Evolutionary conservation across 1,140 invertebrate species (phyloP).

Genomic region (Drosophila subobscura): DNA sequence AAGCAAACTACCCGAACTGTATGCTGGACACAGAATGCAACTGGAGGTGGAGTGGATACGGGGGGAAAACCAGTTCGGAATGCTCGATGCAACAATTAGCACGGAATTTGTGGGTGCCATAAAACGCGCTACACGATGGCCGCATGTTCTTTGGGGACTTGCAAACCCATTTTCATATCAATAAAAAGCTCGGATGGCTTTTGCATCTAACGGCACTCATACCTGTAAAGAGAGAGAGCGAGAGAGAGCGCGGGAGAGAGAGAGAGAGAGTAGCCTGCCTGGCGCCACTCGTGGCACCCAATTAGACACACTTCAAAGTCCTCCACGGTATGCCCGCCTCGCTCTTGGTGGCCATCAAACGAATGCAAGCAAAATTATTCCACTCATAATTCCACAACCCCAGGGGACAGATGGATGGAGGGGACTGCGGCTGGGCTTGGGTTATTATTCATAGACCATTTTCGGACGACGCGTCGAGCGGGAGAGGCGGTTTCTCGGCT

Average conservation of each 20-base stretch:
- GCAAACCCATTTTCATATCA: constrained; percentile 48
- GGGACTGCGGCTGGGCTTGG: constrained; percentile 9
- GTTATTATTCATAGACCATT: constrained; percentile 50
- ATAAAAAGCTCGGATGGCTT: constrained; percentile 36
- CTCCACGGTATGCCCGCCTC: constrained; percentile 15
- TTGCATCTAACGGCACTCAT: constrained; percentile 26
- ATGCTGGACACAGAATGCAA: background rate
- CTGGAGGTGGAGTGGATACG: background rate
- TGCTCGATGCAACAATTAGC: constrained; percentile 74
- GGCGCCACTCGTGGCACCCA: constrained; percentile 48
- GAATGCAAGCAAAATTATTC: constrained; percentile 1
- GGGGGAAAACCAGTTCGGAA: constrained; percentile 56
- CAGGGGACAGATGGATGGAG: background rate
- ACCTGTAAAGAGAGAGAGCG: too few species aligned
- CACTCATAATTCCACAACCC: constrained; percentile 24
- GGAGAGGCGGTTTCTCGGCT: background rate
- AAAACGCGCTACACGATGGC: constrained; percentile 77
- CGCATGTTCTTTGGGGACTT: constrained; percentile 61
- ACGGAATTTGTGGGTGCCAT: constrained; percentile 81
- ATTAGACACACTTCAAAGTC: constrained; percentile 73
- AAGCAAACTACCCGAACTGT: constrained; percentile 71
- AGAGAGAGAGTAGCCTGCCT: too few species aligned
- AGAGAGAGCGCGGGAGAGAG: too few species aligned
- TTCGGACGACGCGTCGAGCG: constrained; percentile 29
- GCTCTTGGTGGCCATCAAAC: constrained; percentile 56